These are phyloP conservation scores for Himalopsyche phryganea DNA, from an alignment of 1,140 invertebrate genomes.

Conservation along the genomic window DNA sequence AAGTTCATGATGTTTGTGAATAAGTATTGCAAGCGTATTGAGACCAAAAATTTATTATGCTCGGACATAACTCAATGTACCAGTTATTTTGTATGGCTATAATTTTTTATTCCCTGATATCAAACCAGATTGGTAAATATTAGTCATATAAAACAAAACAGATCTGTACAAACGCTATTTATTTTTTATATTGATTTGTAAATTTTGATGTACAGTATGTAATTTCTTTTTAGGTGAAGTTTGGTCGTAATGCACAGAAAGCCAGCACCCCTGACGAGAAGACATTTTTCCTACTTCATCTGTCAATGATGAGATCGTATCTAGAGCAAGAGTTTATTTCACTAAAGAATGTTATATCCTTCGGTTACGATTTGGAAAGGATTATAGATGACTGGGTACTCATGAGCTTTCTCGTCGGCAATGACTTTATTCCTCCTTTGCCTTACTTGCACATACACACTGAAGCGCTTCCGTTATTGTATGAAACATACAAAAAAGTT, in stretches of 20 bases:
- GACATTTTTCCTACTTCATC: constrained; percentile 88
- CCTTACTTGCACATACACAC: constrained; percentile 91
- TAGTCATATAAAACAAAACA: too few species aligned
- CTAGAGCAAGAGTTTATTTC: constrained; percentile 85
- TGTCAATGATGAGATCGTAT: constrained; percentile 90
- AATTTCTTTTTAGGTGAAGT: constrained; percentile 60
- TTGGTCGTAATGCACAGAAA: constrained; percentile 61
- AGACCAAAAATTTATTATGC: too few species aligned
- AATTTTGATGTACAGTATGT: too few species aligned
- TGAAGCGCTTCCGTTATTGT: constrained; percentile 83
- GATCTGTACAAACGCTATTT: too few species aligned
- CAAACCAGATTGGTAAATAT: too few species aligned
- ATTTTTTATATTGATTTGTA: too few species aligned
- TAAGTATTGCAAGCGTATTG: too few species aligned
- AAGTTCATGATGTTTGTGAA: too few species aligned
- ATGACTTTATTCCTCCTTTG: constrained; percentile 95
- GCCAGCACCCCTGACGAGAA: constrained; percentile 77
- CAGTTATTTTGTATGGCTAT: too few species aligned
- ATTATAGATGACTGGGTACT: constrained; percentile 76
- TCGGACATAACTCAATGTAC: too few species aligned
- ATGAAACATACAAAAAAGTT: constrained; percentile 82
- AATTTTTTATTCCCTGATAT: too few species aligned
- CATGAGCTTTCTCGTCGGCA: constrained; percentile 94
- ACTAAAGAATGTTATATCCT: constrained; percentile 67
- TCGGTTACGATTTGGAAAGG: constrained; percentile 78